These are phyloP conservation scores for Lordiphosa stackelbergi DNA, from an alignment of 1,140 invertebrate genomes.

Conservation along the genomic window DNA sequence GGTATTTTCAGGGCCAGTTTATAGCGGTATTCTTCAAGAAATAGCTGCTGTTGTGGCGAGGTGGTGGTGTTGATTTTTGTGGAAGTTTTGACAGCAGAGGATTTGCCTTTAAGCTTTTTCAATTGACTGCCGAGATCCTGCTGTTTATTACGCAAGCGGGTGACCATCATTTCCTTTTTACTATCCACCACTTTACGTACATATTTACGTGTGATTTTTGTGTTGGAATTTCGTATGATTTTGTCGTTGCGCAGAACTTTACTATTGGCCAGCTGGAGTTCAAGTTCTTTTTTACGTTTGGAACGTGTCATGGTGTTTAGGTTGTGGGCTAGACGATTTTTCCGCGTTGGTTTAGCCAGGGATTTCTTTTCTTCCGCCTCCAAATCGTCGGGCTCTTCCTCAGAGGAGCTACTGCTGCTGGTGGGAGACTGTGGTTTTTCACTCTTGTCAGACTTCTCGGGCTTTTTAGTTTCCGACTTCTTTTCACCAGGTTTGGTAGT, in stretches of 20 bases:
- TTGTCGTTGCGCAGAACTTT: constrained; percentile 76
- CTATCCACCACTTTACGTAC: constrained; percentile 58
- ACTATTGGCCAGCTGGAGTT: constrained; percentile 72
- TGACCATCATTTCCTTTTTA: constrained; percentile 61
- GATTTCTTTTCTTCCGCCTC: constrained; percentile 6
- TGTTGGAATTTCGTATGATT: constrained; percentile 67
- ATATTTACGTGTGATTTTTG: constrained; percentile 69
- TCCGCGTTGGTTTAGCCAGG: constrained; percentile 11
- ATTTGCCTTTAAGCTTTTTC: constrained; percentile 32
- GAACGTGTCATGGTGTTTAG: constrained; percentile 76
- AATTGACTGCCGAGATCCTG: constrained; percentile 11
- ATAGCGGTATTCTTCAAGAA: constrained; percentile 84
- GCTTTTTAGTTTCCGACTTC: no score
- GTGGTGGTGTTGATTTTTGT: constrained; percentile 19
- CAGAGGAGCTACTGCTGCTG: no score
- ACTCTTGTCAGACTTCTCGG: no score
- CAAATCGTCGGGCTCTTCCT: neutral
- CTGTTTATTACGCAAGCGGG: constrained; percentile 48
- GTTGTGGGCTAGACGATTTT: constrained; percentile 44
- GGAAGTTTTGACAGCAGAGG: neutral
- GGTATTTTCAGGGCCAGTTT: constrained; percentile 89
- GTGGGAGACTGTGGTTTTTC: no score
- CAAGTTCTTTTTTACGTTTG: constrained; percentile 69
- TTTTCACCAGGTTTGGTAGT: neutral
- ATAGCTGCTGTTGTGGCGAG: constrained; percentile 49